Conservation (phyloP, 2,888 invertebrate genomes). For the Sphaerophoria rueppellii region DNA sequence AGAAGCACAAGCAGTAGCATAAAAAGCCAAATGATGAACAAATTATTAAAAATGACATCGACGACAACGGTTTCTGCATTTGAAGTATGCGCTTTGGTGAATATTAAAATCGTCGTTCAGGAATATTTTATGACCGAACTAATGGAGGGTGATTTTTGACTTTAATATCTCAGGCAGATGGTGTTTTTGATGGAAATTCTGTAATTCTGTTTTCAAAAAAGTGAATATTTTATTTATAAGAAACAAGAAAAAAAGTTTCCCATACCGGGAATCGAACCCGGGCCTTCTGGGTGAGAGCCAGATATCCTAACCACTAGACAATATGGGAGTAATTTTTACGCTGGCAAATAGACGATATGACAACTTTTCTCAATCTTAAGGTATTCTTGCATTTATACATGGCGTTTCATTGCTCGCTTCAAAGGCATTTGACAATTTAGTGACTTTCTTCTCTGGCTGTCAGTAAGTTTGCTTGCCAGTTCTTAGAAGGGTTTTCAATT, state of each 20-base stretch:
- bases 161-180: not conserved
- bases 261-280: slow-evolving; percentile 41
- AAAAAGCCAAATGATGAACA: slow-evolving; percentile 45
- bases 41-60: slow-evolving; percentile 66
- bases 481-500: too few relatives aligned
- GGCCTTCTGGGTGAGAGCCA: slow-evolving; percentile 58
- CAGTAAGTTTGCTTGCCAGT: too few relatives aligned
- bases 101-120: slow-evolving; percentile 32
- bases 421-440: too few relatives aligned
- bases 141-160: not conserved
- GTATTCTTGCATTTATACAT: too few relatives aligned
- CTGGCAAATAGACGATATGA: not conserved
- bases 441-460: too few relatives aligned
- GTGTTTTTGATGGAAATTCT: not conserved
- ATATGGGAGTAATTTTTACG: not conserved
- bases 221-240: not conserved
- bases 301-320: slow-evolving; percentile 28
- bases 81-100: not conserved
- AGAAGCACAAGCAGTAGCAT: slow-evolving; percentile 1
- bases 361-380: too few relatives aligned
- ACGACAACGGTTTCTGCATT: slow-evolving; percentile 34
- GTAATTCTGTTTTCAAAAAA: too few relatives aligned
- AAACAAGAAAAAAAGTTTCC: slow-evolving; percentile 19
- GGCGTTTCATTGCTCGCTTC: too few relatives aligned
- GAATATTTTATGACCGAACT: not conserved